Evolutionary conservation across 2,113 vertebrate species (phyloP).

Genomic region (Pluvialis apricaria): DNA sequence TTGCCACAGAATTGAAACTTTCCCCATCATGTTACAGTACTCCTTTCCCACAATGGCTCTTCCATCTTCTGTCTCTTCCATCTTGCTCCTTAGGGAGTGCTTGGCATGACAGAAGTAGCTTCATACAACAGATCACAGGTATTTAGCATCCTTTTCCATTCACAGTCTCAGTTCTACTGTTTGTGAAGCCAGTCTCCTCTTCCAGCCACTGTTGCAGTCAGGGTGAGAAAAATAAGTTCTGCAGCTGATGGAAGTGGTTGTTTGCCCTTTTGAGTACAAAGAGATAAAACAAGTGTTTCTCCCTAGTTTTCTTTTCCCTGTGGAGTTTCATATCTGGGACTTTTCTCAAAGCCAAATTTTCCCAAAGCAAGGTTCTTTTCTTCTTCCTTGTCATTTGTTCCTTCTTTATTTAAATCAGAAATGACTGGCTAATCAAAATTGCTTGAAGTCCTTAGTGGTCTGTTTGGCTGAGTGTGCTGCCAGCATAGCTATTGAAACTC

Average conservation of each 20-base stretch:
- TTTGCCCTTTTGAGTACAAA: neutral
- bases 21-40: neutral
- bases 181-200: neutral
- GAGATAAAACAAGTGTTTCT: neutral
- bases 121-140: neutral
- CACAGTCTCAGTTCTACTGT: neutral
- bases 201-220: neutral
- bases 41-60: neutral
- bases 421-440: neutral
- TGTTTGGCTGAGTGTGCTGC: neutral
- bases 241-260: neutral
- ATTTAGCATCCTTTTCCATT: neutral
- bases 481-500: neutral
- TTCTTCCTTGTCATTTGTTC: neutral
- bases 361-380: neutral
- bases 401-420: neutral
- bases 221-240: neutral
- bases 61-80: neutral
- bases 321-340: neutral
- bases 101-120: neutral
- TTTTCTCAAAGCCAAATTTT: neutral
- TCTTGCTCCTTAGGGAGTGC: neutral
- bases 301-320: neutral
- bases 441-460: neutral
- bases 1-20: neutral